Evolutionary conservation across 2,888 invertebrate species (phyloP), one percentile per base, ranked within the genome.

Genomic region (Phortica okadai): DNA sequence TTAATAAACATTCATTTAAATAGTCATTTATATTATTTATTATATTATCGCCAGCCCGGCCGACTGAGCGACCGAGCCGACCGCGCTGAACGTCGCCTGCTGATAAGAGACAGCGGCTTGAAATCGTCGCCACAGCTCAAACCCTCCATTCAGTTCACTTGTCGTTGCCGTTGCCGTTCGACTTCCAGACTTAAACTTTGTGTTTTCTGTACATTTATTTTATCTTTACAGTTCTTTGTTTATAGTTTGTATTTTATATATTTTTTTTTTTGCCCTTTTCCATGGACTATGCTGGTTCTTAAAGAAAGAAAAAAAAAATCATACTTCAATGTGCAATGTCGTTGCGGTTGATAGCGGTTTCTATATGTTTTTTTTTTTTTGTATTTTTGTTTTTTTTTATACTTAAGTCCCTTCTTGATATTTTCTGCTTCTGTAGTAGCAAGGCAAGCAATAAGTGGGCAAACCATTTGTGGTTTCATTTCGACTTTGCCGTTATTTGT

Each of bases 21-120:
- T 77, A 81, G 80, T 78, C 73, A 78, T 77, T 82, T 79, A 77
- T 77, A 80, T 74, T 77, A 78, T 77, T 81, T 80, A 80, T 82
- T 81, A 79, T 80, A 79, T 82, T 77, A 79, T 79, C 77, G 75
- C 76, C 7, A 70, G 33, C n/a, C 50, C 5, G 50, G 50, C 62
- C 21, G 70, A 21, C 50, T 7, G 54, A 25, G 72, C 41, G 14
- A 33, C 33, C 66, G 6, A 11, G 44, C 5, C 72, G 54, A 42
- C 44, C 44, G 45, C 44, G 21, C 16, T 11, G 3, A 72, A n/a
- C 42, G n/a, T n/a, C 42, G 33, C 54, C 45, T 11, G 67, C 69
- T 75, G 78, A 78, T 78, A 78, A 78, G 50, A 41, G 42, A 25
- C 54, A 66, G 45, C 54, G 64, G 14, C 42, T 67, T 64, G 64